Conservation (phyloP, 2,888 invertebrate species). For the Arrhopalites spinosus region DNA sequence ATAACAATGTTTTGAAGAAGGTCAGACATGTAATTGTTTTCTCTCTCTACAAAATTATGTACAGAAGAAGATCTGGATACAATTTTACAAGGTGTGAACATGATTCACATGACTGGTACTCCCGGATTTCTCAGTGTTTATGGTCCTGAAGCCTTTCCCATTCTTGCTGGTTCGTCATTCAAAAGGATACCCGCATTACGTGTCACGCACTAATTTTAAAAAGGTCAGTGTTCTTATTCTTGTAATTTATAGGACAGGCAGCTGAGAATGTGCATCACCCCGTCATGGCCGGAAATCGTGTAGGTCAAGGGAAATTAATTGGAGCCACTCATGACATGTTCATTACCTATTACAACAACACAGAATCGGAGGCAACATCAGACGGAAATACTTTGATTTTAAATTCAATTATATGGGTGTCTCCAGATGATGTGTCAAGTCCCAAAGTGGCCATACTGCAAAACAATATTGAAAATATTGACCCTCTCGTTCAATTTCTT, state of each 20-base stretch:
- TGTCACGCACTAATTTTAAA: no score
- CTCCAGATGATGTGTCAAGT: background rate
- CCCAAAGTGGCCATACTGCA: background rate
- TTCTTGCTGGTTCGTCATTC: no score
- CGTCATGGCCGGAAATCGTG: background rate
- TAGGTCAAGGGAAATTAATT: constrained; percentile 14
- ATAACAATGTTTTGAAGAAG: no score
- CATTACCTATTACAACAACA: background rate
- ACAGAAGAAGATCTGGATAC: background rate
- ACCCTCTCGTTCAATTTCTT: background rate
- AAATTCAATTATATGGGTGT: background rate
- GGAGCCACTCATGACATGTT: constrained; percentile 18
- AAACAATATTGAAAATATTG: background rate
- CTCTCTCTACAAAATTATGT: no score
- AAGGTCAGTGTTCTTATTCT: no score
- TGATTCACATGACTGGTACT: background rate
- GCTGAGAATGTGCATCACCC: background rate
- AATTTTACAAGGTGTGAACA: background rate
- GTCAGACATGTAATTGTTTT: no score
- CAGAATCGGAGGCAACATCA: background rate
- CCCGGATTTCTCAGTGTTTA: constrained; percentile 21
- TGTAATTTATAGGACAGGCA: no score
- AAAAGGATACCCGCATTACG: no score
- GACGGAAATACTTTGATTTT: constrained; percentile 20
- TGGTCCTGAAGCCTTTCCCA: background rate